A percentile compares a stretch with the other conserved stretches of the same genome.
These are phyloP conservation scores for Odontophorus gujanensis DNA, from an alignment of 2,113 vertebrate species.

Conservation along the genomic window DNA sequence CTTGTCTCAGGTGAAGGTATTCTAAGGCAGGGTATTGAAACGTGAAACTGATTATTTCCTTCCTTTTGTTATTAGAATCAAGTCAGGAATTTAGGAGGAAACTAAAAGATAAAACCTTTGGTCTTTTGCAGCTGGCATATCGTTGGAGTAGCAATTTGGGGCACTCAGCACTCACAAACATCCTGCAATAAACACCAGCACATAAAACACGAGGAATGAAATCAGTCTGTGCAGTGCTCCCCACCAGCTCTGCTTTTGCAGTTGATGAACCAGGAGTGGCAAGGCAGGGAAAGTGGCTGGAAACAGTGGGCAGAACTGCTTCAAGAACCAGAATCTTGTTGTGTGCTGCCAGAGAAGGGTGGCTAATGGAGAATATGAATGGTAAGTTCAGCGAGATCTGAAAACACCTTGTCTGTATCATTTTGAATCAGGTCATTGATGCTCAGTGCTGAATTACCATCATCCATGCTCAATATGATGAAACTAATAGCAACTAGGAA, in stretches of 20 bases:
- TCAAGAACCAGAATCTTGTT: background rate
- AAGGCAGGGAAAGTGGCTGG: background rate
- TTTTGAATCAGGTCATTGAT: background rate
- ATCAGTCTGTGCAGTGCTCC: background rate
- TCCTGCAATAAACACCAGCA: background rate
- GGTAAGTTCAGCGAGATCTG: background rate
- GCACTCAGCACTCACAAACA: background rate
- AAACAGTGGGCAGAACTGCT: background rate
- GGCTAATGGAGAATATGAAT: background rate
- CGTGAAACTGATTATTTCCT: background rate
- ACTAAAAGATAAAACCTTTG: background rate
- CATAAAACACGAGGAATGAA: background rate
- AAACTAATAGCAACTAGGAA: background rate
- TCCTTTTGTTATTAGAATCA: background rate
- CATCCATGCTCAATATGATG: background rate
- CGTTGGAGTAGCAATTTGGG: background rate
- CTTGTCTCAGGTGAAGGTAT: background rate
- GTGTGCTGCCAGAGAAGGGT: background rate
- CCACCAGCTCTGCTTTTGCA: background rate
- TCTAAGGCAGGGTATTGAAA: background rate
- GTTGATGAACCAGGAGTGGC: rapidly evolving
- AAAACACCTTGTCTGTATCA: background rate
- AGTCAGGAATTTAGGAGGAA: background rate
- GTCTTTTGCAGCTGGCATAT: background rate
- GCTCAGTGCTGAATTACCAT: background rate